A percentile compares a stretch with the other conserved stretches of the same genome.
phyloP scores from a whole-genome alignment of 2,797 vertebrate genomes.

The Tapirus indicus region DNA sequence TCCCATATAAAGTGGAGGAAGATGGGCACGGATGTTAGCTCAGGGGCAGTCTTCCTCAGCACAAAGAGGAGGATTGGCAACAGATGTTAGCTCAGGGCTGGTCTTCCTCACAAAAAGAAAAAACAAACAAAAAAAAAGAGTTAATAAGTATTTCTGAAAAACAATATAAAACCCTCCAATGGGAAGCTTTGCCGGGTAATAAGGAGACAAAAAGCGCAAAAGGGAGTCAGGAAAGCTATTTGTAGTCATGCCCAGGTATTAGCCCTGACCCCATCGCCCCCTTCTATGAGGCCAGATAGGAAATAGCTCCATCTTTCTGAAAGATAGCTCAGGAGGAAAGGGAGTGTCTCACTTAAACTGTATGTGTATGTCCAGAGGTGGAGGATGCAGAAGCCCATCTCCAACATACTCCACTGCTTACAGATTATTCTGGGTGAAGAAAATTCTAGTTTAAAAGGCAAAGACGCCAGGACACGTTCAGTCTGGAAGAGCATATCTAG shows the following conservation, averaged over 20 bases:
- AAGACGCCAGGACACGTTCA: constrained; percentile 40
- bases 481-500: neutral
- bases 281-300: neutral
- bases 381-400: neutral
- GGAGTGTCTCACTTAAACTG: neutral
- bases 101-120: too few species aligned
- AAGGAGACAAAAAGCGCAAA: constrained; percentile 37
- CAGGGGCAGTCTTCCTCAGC: too few species aligned
- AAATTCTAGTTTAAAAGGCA: constrained; percentile 46
- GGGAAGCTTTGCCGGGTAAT: constrained; percentile 13
- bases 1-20: too few species aligned
- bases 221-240: constrained; percentile 3
- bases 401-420: neutral
- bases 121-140: neutral
- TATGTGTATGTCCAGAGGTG: neutral
- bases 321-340: constrained; percentile 27
- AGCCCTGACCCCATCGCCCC: neutral
- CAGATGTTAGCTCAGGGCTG: too few species aligned
- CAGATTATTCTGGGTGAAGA: constrained; percentile 28
- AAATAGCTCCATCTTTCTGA: constrained; percentile 29
- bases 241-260: constrained; percentile 11
- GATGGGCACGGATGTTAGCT: too few species aligned
- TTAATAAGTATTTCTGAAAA: constrained; percentile 66
- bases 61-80: too few species aligned
- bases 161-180: constrained; percentile 19